Conservation (phyloP, 2,888 invertebrate genomes). For the Metacarcinus magister region DNA sequence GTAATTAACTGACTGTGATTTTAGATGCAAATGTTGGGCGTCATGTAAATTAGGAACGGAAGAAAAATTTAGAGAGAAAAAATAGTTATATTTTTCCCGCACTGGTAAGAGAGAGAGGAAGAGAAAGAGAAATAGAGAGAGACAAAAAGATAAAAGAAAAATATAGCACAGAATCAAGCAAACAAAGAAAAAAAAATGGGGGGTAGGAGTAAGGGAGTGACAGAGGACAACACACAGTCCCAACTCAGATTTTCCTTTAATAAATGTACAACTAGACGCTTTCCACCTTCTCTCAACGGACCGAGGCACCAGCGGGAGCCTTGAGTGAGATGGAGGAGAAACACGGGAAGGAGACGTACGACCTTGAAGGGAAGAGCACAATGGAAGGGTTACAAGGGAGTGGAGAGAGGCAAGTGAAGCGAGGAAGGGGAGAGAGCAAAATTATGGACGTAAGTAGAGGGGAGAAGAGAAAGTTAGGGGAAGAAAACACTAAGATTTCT, state of each 20-base stretch:
- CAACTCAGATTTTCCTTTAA: not conserved
- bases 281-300: not conserved
- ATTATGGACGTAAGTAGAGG: constrained; percentile 15
- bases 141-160: not conserved
- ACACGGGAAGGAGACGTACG: not conserved
- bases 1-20: not conserved
- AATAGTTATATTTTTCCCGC: not conserved
- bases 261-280: not conserved
- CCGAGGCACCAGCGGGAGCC: not conserved
- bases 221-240: not conserved
- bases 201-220: not conserved
- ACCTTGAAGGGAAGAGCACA: not conserved
- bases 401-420: not conserved
- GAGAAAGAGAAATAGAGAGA: constrained; percentile 36
- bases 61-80: not conserved
- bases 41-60: not conserved
- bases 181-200: too few species aligned
- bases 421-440: not conserved
- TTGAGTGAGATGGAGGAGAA: not conserved
- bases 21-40: not conserved
- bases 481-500: not conserved
- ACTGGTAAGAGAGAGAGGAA: constrained; percentile 4
- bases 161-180: not conserved
- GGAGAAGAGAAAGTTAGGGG: not conserved
- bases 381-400: not conserved